Base-by-base conservation (phyloP, 2,888 invertebrate species). In the Bellardia bayeri region DNA sequence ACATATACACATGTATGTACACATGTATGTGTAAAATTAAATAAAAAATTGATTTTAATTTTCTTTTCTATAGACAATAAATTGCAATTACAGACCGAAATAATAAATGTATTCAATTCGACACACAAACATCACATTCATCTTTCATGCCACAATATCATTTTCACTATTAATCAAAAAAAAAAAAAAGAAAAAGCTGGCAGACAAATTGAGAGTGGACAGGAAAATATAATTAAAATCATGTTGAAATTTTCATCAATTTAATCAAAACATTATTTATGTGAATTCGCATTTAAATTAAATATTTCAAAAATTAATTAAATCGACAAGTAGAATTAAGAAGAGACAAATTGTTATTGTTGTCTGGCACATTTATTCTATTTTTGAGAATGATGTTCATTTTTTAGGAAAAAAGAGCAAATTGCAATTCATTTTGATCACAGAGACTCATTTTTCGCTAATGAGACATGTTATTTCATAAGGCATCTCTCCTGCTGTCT, bases 1-100 rank as follows among this genome's bases (percentile, higher is more conserved):
- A 23, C 23, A 23, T 23, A 23, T 23, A 23, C 23, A 23, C 23
- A 23, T 23, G 23, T 23, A 0, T 23, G 11, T 45, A 30, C 33
- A 61, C 61, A 58, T 13, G 63, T 16, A 63, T 45, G 56, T 68
- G 61, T 54, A 45, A 66, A 66, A 74, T 80, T 68, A 33, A 80
- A 80, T 85, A 42, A 75, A 68, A 74, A 80, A 80, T 80, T 63
- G 54, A 74, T 80, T 75, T 58, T 63, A 56, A 7, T n/a, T 37
- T 33, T 63, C 33, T 69, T 71, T 51, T 37, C 42, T 30, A 63
- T 51, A 14, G 54, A 75, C 68, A 61, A 64, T 69, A 69, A 75
- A 56, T 45, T 45, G 80, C 80, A 68, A 68, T 85, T 72, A 75
- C 30, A 56, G 40, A n/a, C 33, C 14, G 33, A 37, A 71, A 69